Evolutionary conservation across 1,140 invertebrate genomes (phyloP), one percentile per base, ranked within the genome.

Genomic region (Nasonia longicornis): DNA sequence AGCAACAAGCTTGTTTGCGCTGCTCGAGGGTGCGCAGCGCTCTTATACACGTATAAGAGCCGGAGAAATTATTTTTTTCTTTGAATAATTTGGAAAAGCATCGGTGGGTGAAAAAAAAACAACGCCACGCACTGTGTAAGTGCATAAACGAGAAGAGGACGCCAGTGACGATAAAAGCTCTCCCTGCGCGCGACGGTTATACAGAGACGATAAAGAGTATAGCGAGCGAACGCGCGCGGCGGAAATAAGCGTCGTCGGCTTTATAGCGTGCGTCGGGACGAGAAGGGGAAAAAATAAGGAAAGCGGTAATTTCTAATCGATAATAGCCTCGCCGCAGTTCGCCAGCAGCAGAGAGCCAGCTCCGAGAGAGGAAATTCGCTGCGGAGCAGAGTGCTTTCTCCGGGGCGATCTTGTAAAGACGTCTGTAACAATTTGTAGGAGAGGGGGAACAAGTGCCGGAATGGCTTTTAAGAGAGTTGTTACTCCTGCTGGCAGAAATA

Each of bases 391-490:
- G 72, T 80, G 64, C 72, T 75, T 80, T 75, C 79, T 75, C 35
- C 66, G 12, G 42, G 63, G 42, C 76, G 72, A 78, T 73, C 72
- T 79, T 79, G 81, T 82, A 82, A 82, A 82, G 76, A 79, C 77
- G 81, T 75, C 72, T 82, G 81, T 79, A 82, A 82, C 80, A 82
- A 82, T 82, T 82, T 82, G 80, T 82, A 66, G 45, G 35, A 67
- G 45, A 29, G 67, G 63, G 63, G 4, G 75, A 72, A 82, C 76
- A 82, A 82, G 80, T 82, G 64, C 52, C 75, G 63, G 64, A 82
- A 82, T 82, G 38, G 81, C 81, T 82, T 82, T 82, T 75, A 82
- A 82, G 81, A 79, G 77, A 79, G 70, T 78, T 79, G 71, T 78
- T 71, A 67, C 81, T 66, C 66, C n/a, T 35, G 35, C 73, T 73